Percentiles rank a stretch among this genome's conserved stretches.
Evolutionary conservation across 2,797 vertebrate genomes (phyloP).

Genomic region (Hydrolagus colliei): DNA sequence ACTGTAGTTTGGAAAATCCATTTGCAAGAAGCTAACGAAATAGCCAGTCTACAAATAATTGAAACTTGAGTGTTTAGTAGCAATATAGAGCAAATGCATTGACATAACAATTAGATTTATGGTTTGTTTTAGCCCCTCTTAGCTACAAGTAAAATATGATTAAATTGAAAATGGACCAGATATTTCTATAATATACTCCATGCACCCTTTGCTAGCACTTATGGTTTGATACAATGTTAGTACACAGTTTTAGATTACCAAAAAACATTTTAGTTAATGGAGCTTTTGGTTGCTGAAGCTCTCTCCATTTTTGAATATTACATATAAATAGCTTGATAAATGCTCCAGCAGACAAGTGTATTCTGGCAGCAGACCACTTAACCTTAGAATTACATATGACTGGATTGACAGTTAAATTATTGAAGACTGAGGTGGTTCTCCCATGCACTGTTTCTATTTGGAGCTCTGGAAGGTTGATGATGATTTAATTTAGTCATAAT

Average conservation of each 20-base stretch:
- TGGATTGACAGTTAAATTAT: neutral
- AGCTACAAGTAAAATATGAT: neutral
- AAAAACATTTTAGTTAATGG: conserved; percentile 10
- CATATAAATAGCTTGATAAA: neutral
- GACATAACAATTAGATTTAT: neutral
- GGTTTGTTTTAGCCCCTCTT: neutral
- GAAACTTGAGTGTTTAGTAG: neutral
- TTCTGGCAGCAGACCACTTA: neutral
- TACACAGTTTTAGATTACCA: neutral
- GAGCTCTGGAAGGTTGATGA: neutral
- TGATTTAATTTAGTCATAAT: neutral
- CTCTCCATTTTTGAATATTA: neutral
- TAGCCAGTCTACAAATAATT: neutral
- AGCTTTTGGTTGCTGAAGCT: neutral
- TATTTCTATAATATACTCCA: neutral
- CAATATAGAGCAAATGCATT: neutral
- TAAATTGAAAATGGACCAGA: neutral
- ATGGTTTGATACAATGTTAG: conserved; percentile 7
- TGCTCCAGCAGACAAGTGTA: neutral
- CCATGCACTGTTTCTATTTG: neutral
- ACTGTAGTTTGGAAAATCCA: neutral
- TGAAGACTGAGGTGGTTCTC: neutral
- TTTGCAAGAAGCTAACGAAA: neutral
- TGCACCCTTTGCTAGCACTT: neutral
- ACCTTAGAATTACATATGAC: neutral